These are phyloP conservation scores for Tetropium fuscum DNA, from an alignment of 2,888 invertebrate species.

Conservation along the genomic window DNA sequence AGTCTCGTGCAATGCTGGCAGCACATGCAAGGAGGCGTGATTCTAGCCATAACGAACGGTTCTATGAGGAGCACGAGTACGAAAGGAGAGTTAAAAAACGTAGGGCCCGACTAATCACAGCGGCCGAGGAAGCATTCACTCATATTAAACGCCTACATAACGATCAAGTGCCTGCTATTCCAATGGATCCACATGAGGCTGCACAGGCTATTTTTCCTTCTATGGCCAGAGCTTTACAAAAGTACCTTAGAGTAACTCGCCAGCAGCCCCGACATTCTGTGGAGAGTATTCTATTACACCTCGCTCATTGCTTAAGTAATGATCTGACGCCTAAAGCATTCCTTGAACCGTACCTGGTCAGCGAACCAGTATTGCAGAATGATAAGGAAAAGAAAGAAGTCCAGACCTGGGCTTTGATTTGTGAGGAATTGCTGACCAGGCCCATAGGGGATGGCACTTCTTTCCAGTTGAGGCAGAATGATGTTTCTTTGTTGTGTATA, in stretches of 20 bases:
- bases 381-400: conserved; percentile 84
- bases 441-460: conserved; percentile 85
- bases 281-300: conserved; percentile 90
- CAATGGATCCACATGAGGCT: conserved; percentile 95
- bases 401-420: conserved; percentile 97
- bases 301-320: conserved; percentile 92
- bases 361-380: conserved; percentile 87
- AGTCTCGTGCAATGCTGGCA: conserved; percentile 76
- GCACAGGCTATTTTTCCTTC: conserved; percentile 98
- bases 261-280: conserved; percentile 97
- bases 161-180: conserved; percentile 81
- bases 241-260: conserved; percentile 93
- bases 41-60: conserved; percentile 95
- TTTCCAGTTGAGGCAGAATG: conserved; percentile 94
- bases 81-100: conserved; percentile 93
- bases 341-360: conserved; percentile 91
- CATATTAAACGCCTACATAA: conserved; percentile 89
- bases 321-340: conserved; percentile 96
- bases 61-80: conserved; percentile 98
- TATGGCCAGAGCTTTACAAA: conserved; percentile 95
- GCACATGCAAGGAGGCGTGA: conserved; percentile 88
- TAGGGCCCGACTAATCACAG: conserved; percentile 88
- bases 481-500: conserved; percentile 90
- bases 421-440: conserved; percentile 90
- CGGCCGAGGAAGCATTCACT: conserved; percentile 98